phyloP scores from a whole-genome alignment of 2,888 invertebrate genomes.

The Nomada ferruginata region DNA sequence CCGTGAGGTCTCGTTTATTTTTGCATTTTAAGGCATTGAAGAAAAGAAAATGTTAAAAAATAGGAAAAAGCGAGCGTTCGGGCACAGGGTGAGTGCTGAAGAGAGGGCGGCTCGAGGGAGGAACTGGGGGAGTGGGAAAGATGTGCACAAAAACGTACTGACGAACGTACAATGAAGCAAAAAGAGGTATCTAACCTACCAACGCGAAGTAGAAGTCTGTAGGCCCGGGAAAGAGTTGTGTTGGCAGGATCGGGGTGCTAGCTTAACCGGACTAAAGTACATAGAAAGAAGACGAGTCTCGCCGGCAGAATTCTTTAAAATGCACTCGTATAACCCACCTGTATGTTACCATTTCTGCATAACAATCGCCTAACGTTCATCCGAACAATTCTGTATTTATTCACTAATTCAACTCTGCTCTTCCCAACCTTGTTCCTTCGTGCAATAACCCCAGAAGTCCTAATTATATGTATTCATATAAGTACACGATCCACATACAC shows the following conservation, averaged over 20 bases:
- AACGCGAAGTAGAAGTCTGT: conserved; percentile 69
- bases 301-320: conserved; percentile 28
- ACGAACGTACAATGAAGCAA: conserved; percentile 79
- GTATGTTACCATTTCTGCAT: background rate
- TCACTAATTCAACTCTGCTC: background rate
- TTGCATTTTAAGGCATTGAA: conserved; percentile 83
- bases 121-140: conserved; percentile 71
- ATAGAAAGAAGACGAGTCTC: conserved; percentile 55
- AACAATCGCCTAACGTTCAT: background rate
- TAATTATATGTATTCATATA: too few species aligned
- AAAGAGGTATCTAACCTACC: conserved; percentile 74
- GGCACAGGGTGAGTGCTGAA: conserved; percentile 77
- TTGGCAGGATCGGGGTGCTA: conserved; percentile 53
- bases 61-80: conserved; percentile 79
- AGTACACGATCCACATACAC: too few species aligned
- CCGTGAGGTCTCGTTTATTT: conserved; percentile 79
- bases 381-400: background rate
- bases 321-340: conserved; percentile 18
- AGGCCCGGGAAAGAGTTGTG: conserved; percentile 69
- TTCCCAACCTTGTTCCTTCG: background rate
- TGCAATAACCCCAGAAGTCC: too few species aligned
- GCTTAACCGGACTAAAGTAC: conserved; percentile 33
- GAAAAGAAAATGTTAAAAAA: conserved; percentile 83
- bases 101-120: conserved; percentile 65
- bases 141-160: conserved; percentile 80